Evolutionary conservation across 2,888 invertebrate species (phyloP), one percentile per base, ranked within the genome.

Genomic region (Mythimna lalbum): DNA sequence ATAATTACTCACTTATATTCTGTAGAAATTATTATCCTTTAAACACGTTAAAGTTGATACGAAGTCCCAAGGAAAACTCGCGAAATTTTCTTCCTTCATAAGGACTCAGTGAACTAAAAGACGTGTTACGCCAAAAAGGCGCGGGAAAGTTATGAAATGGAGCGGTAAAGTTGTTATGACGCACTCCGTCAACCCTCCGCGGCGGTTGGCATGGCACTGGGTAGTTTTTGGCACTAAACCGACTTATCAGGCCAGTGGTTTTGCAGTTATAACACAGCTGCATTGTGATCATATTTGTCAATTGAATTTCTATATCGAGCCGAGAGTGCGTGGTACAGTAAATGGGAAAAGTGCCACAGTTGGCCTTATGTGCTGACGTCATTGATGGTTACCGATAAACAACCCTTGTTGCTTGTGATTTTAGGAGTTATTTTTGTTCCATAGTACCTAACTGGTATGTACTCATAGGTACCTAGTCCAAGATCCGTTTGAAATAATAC

Each of bases 21-120:
- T 92, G 90, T 93, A 94, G 89, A 94, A 94, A 91, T 94, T 94
- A 90, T 92, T 93, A 88, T 95, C 94, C 88, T 90, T 88, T 83
- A 85, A 91, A 89, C 91, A 91, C 87, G 88, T 84, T 82, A 89
- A 90, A 86, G 86, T 89, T 76, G 83, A 88, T 74, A 86, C 82
- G 75, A 90, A 87, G 83, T 89, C 90, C 90, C 91, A 90, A 84
- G 88, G 88, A 80, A 87, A 88, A 87, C 88, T 87, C 78, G 82
- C 79, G 69, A 90, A 86, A 83, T 85, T 92, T 89, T 88, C 90
- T 91, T 92, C 89, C 94, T 93, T 94, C 95, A 95, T 95, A 95
- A 89, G 94, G 92, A 90, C 91, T 90, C 90, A 4, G 89, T 83
- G 84, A 78, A 84, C n/a, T 75, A 85, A 79, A 68, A 81, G 82